These are phyloP conservation scores for Acanthurus leucopareius DNA, from an alignment of 2,797 vertebrate genomes.

Conservation along the genomic window DNA sequence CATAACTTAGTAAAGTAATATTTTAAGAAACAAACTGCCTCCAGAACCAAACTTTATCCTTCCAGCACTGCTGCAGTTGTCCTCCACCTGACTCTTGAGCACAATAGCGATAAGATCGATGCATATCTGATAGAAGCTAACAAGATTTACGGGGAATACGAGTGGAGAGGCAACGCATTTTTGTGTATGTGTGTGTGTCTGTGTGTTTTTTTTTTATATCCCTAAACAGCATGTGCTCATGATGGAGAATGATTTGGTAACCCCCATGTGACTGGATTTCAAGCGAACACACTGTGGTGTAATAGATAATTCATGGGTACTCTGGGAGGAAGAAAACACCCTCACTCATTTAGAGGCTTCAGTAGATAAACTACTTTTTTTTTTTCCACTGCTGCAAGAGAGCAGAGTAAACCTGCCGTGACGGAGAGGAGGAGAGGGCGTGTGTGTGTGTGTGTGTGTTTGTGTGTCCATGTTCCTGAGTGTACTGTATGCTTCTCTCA, in stretches of 20 bases:
- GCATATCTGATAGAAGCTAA: conserved; percentile 53
- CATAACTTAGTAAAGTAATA: neutral
- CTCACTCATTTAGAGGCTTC: neutral
- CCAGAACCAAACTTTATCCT: neutral
- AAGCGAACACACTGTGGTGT: conserved; percentile 31
- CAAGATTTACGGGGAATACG: conserved; percentile 51
- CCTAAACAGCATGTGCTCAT: conserved; percentile 5
- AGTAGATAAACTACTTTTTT: conserved; percentile 31
- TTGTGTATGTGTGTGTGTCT: neutral
- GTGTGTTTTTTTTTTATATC: neutral
- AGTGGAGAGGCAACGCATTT: conserved; percentile 12
- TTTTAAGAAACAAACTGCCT: neutral
- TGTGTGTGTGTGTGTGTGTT: neutral
- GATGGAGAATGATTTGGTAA: conserved; percentile 37
- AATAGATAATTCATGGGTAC: conserved; percentile 46
- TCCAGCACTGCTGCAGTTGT: conserved; percentile 1
- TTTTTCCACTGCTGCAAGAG: conserved; percentile 8
- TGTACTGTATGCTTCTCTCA: conserved; percentile 3
- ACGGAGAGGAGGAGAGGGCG: neutral
- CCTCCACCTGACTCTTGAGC: conserved; percentile 27
- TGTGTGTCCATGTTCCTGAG: neutral
- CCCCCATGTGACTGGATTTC: conserved; percentile 13
- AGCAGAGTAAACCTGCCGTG: conserved; percentile 23
- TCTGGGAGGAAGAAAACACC: conserved; percentile 4
- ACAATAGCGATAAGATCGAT: conserved; percentile 33